These are phyloP conservation scores for Spea multiplicata DNA, from an alignment of 2,113 vertebrate species.

Conservation along the genomic window DNA sequence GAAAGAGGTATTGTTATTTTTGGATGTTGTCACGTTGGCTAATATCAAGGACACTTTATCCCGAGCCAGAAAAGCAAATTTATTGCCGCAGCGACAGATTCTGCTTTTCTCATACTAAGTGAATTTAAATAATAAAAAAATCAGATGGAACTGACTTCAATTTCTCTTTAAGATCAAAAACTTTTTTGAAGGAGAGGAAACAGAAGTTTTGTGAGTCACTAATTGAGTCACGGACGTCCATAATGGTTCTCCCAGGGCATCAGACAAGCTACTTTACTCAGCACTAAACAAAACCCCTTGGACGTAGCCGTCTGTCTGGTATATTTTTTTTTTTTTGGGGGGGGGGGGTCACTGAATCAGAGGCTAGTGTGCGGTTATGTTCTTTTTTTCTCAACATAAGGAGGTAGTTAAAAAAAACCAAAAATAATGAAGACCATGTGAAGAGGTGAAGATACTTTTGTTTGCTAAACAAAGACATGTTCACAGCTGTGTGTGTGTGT, in stretches of 20 bases:
- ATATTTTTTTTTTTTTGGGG: background rate
- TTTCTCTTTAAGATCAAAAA: constrained; percentile 52
- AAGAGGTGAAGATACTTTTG: constrained; percentile 17
- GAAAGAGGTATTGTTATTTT: constrained; percentile 8
- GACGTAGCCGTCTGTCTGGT: constrained; percentile 12
- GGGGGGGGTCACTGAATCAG: constrained; percentile 35
- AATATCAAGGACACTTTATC: background rate
- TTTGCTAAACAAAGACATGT: background rate
- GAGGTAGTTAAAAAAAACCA: constrained; percentile 19
- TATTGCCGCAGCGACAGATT: constrained; percentile 4
- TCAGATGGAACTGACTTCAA: constrained; percentile 51
- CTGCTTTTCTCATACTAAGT: constrained; percentile 32
- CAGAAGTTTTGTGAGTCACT: constrained; percentile 61
- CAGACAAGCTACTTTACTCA: constrained; percentile 50
- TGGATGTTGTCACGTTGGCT: constrained; percentile 18
- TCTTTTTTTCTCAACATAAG: constrained; percentile 10
- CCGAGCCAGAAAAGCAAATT: constrained; percentile 6
- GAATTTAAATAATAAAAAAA: constrained; percentile 17
- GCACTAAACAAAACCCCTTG: constrained; percentile 30
- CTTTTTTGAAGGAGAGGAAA: constrained; percentile 54
- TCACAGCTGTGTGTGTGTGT: background rate
- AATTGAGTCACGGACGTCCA: constrained; percentile 63
- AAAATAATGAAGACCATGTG: constrained; percentile 5
- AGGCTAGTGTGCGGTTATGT: background rate
- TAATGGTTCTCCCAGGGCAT: constrained; percentile 61